Conservation (phyloP, 2,113 vertebrate genomes). For the Cyprinodon brontotheroides region DNA sequence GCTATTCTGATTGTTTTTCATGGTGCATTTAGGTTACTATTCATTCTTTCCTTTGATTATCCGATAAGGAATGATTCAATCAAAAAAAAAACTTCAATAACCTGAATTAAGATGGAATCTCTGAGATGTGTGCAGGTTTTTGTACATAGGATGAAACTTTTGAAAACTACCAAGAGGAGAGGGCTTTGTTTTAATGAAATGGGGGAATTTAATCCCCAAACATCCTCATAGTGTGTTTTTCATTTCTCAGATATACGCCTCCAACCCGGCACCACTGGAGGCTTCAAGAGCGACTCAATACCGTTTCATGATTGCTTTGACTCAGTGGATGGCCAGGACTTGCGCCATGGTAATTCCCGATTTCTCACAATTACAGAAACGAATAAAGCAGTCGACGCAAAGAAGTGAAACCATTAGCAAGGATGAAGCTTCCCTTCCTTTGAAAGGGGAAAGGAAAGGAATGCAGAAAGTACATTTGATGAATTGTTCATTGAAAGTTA, state of each 20-base stretch:
- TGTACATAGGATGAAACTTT: too few species aligned
- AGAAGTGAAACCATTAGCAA: slow-evolving; percentile 19
- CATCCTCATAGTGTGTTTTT: not conserved
- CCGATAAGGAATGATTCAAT: too few species aligned
- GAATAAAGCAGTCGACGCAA: not conserved
- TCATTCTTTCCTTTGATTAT: too few species aligned
- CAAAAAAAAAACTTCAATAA: too few species aligned
- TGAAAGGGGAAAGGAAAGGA: too few species aligned
- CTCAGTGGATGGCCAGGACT: slow-evolving; percentile 42
- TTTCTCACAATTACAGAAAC: not conserved
- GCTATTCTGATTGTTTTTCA: too few species aligned
- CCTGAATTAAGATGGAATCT: too few species aligned
- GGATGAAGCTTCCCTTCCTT: slow-evolving; percentile 4
- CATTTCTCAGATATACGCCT: slow-evolving; percentile 84
- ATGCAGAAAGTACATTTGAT: not conserved
- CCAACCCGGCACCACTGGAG: slow-evolving; percentile 80
- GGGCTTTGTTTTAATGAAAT: too few species aligned
- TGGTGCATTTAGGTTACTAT: too few species aligned
- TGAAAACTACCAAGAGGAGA: too few species aligned
- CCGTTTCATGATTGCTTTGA: not conserved
- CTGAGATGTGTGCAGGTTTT: too few species aligned
- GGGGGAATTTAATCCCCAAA: too few species aligned
- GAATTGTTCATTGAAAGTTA: not conserved
- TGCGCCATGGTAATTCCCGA: not conserved
- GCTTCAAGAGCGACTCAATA: slow-evolving; percentile 78